Conservation (phyloP, 2,888 invertebrate genomes). For the Tribolium freemani region DNA sequence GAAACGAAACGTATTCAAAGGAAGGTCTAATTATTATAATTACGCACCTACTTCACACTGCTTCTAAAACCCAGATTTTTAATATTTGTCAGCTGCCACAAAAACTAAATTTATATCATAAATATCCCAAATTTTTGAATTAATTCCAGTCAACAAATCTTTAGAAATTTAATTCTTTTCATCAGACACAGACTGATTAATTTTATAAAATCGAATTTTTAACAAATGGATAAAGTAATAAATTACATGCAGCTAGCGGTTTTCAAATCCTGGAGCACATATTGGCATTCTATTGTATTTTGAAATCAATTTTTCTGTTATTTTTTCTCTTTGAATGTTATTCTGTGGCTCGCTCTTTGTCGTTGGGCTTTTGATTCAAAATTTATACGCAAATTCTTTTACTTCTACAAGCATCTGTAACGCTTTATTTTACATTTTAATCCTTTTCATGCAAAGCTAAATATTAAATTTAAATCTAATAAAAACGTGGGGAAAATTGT, state of each 20-base stretch:
- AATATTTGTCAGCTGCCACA: not conserved
- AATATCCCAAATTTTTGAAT: too few species aligned
- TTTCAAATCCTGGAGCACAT: not conserved
- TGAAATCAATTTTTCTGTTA: not conserved
- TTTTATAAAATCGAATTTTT: too few species aligned
- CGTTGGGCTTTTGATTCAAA: too few species aligned
- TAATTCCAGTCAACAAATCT: too few species aligned
- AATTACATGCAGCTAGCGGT: too few species aligned
- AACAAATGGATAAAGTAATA: too few species aligned
- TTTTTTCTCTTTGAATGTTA: too few species aligned
- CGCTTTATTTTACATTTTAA: not conserved
- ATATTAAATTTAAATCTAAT: slow-evolving; percentile 12
- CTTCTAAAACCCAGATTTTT: not conserved
- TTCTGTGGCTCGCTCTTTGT: too few species aligned
- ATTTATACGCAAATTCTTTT: not conserved
- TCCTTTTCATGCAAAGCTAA: not conserved
- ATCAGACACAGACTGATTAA: too few species aligned
- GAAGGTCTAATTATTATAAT: not conserved
- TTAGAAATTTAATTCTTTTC: too few species aligned
- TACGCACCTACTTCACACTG: not conserved
- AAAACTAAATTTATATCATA: not conserved
- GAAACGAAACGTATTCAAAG: not conserved
- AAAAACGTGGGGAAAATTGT: not conserved
- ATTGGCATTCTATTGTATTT: not conserved
- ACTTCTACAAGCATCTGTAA: not conserved